These are phyloP conservation scores for Apeltes quadracus DNA, from an alignment of 2,113 vertebrate species.

Conservation along the genomic window DNA sequence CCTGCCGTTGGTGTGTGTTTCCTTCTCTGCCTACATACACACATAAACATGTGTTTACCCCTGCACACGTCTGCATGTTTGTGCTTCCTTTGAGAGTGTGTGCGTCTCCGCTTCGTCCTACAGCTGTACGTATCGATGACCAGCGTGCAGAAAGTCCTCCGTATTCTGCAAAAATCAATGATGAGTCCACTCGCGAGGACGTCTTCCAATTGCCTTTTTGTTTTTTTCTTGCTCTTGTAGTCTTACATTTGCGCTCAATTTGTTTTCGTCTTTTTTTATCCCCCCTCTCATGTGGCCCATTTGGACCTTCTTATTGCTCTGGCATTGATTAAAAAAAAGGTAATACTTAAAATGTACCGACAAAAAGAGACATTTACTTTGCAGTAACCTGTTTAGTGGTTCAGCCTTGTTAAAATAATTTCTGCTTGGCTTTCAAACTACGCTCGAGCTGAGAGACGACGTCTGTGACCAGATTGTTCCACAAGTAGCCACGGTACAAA, in stretches of 20 bases:
- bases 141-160: background rate
- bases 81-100: background rate
- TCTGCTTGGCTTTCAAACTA: no score
- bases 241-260: slow-evolving; percentile 24
- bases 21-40: background rate
- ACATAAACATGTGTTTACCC: background rate
- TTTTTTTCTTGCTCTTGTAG: slow-evolving; percentile 4
- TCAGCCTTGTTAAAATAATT: no score
- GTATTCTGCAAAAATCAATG: slow-evolving; percentile 30
- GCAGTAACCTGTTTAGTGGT: no score
- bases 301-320: slow-evolving; percentile 9
- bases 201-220: slow-evolving; percentile 20
- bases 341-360: background rate
- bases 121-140: slow-evolving; percentile 26
- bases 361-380: slow-evolving; percentile 14
- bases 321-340: slow-evolving; percentile 18
- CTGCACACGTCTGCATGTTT: background rate
- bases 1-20: background rate
- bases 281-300: background rate
- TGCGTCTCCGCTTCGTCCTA: slow-evolving; percentile 10
- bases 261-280: slow-evolving; percentile 22
- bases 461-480: background rate
- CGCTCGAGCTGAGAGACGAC: background rate
- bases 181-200: slow-evolving; percentile 11
- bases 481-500: background rate